Percentiles rank a stretch among this genome's conserved stretches.
These are phyloP conservation scores for Rosalia funebris DNA, from an alignment of 2,888 invertebrate genomes.

Conservation along the genomic window DNA sequence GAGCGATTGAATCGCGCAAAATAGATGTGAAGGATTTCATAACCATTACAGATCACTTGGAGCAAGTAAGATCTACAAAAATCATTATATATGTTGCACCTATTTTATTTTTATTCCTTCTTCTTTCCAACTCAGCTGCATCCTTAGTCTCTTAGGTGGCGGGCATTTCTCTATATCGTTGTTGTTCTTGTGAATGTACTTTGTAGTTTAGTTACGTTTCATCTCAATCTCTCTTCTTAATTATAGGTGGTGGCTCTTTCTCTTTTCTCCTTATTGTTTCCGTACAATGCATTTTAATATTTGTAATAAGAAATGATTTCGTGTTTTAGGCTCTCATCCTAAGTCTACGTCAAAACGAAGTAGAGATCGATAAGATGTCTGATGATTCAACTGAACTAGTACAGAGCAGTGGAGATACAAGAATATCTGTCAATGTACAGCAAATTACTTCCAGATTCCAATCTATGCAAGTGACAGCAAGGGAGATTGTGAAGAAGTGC, in stretches of 20 bases:
- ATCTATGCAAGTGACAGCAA: constrained; percentile 87
- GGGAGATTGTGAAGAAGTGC: constrained; percentile 91
- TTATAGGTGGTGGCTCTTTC: constrained; percentile 37
- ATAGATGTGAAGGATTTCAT: constrained; percentile 79
- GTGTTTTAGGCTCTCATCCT: constrained; percentile 76
- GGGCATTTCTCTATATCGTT: constrained; percentile 27
- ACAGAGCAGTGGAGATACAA: constrained; percentile 85
- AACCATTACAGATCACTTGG: constrained; percentile 80
- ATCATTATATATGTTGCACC: constrained; percentile 23
- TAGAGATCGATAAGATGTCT: constrained; percentile 85
- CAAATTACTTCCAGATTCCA: constrained; percentile 91
- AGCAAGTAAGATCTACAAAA: constrained; percentile 77
- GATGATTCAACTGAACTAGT: constrained; percentile 87
- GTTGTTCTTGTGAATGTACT: constrained; percentile 22
- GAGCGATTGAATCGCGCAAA: constrained; percentile 76
- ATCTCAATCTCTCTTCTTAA: constrained; percentile 25
- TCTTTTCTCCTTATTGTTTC: not conserved
- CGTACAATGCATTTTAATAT: not conserved
- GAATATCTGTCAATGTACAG: constrained; percentile 88
- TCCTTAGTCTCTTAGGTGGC: constrained; percentile 35
- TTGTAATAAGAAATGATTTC: not conserved
- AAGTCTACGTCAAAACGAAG: constrained; percentile 84
- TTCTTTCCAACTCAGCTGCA: constrained; percentile 28
- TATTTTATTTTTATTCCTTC: constrained; percentile 23
- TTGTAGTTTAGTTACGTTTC: constrained; percentile 35